Base-by-base conservation (phyloP, 2,113 vertebrate genomes). In the Canis aureus region DNA sequence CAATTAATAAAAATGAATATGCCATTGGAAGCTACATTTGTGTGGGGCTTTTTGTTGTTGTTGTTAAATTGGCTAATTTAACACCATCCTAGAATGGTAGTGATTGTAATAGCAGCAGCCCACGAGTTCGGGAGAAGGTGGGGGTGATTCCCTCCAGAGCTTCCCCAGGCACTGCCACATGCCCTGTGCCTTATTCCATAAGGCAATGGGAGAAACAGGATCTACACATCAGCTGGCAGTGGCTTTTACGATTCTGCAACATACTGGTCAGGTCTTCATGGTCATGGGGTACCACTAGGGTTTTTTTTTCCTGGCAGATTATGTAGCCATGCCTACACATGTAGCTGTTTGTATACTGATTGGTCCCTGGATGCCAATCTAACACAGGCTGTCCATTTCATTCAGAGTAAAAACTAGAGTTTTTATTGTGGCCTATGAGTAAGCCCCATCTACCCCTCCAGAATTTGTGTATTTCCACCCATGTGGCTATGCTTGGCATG, bases 1-100 rank as follows among this genome's bases (percentile, higher is more conserved):
- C 97, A 96, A 13, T 97, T 97, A 97, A 97, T 97, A 98, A 96
- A 97, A 97, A 95, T 74, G 95, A 96, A 95, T 89, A 92, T 96
- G 59, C 93, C 74, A 19, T 79, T 20, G 4, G 97, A 96, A 94
- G 94, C 89, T 92, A 69, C 92, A 86, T 94, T 96, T 95, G 81
- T 97, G 81, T 94, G 96, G 92, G 76, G 80, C 80, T 95, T 89
- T 60, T 80, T 97, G 59, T 97, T 97, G 73, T 53, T 92, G 59
- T 80, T 96, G 96, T 96, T 96, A 96, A 97, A 95, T 89, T 92
- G 96, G 84, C 97, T 97, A 94, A 97, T 98, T 98, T 95, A 96
- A 89, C 67, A 80, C 85, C 92, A 80, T 93, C 95, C 91, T 71
- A 71, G 89, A 93, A 80, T 83, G 92, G 71, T 51, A 81, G 95